Base-by-base conservation (phyloP, 2,797 vertebrate genomes). In the Danio aesculapii region DNA sequence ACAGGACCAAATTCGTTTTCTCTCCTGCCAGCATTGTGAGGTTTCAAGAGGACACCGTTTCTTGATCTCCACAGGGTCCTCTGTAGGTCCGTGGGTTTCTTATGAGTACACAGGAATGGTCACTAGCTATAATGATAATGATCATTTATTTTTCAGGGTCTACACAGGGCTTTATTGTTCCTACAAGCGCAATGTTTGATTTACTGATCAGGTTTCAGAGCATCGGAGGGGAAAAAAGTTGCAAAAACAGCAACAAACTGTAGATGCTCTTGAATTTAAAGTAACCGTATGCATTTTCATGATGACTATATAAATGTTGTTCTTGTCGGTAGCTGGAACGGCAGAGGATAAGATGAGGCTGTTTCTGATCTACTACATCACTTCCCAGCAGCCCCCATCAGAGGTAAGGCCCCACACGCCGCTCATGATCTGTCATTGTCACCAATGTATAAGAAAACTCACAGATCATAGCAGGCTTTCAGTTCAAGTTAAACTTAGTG, bases 281-380 rank as follows among this genome's bases (percentile, higher is more conserved):
- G 82, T 59, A 81, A 83, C 64, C 62, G 19, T 76, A 77, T 82
- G 57, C 64, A 49, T 83, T 83, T 63, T 75, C 66, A 59, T 55
- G 9, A 75, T 75, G 47, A 21, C 17, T 76, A 68, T 61, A 82
- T 77, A 58, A 73, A 75, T 83, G 46, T 75, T 69, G 14, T 81
- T 57, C 79, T 86, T 89, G 69, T 87, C 59, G 80, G 82, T 91
- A 99, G 98, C 97, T 0, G 98, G 98, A 84, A 98, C 97, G 50
- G 95, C 97, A 41, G 98, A 99, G 87, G 98, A 99, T 89, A 99
- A 99, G 91, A 98, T 99, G 96, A 93, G 98, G 67, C 93, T 99
- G 50, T 99, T 99, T 91, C 94, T 99, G 77, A 99, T 99, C 91
- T 98, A 94, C 91, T 99, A 97, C 91, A 97, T 99, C 92, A 96